phyloP scores from a whole-genome alignment of 1,140 invertebrate genomes.

The Ericerus pela region DNA sequence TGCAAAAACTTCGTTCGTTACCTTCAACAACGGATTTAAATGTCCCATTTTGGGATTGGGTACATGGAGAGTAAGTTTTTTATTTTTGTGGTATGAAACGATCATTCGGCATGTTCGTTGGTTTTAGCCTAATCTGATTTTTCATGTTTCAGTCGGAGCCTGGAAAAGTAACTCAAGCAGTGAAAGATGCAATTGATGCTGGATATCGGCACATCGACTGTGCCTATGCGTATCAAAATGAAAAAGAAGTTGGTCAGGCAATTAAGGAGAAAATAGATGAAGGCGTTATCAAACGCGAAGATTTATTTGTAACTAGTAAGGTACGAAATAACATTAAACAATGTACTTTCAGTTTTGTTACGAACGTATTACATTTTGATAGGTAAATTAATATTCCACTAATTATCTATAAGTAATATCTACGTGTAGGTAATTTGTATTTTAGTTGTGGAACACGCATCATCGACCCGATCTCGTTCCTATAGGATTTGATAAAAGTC shows the following conservation, averaged over 20 bases:
- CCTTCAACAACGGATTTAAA: slow-evolving; percentile 18
- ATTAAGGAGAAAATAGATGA: slow-evolving; percentile 54
- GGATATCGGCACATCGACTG: slow-evolving; percentile 59
- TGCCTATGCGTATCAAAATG: slow-evolving; percentile 54
- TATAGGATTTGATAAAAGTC: slow-evolving; percentile 37
- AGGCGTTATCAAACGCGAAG: slow-evolving; percentile 49
- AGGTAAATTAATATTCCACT: neutral
- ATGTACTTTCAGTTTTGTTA: neutral
- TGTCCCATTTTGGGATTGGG: slow-evolving; percentile 20
- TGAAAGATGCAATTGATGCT: slow-evolving; percentile 46
- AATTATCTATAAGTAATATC: neutral
- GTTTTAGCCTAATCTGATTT: neutral
- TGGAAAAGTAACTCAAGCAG: slow-evolving; percentile 41
- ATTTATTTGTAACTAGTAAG: slow-evolving; percentile 54
- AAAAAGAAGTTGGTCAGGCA: slow-evolving; percentile 62
- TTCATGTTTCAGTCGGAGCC: slow-evolving; percentile 29
- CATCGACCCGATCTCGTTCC: slow-evolving; percentile 41
- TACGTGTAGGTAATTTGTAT: slow-evolving; percentile 1
- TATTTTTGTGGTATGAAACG: too few relatives aligned
- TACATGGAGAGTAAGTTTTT: slow-evolving; percentile 19
- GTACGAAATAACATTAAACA: slow-evolving; percentile 17
- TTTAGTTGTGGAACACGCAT: slow-evolving; percentile 46
- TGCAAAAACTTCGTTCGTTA: slow-evolving; percentile 15
- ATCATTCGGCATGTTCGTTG: neutral
- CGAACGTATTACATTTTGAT: neutral